Conservation (phyloP, 1,140 invertebrate genomes). For the Zaprionus vittiger region DNA sequence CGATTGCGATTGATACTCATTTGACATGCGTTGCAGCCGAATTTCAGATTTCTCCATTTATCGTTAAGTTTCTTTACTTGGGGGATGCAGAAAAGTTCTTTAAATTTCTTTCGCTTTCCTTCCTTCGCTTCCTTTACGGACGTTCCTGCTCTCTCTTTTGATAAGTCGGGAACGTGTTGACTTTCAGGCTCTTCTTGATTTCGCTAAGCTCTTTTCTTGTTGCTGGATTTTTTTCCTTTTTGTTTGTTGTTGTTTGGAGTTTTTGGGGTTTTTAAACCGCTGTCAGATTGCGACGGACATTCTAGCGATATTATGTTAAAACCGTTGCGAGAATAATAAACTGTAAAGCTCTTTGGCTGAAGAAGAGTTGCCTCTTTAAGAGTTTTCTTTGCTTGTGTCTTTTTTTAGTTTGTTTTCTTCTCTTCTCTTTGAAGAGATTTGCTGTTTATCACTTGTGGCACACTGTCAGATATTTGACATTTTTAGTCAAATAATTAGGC, state of each 20-base stretch:
- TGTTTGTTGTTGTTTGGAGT: neutral
- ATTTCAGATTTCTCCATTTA: constrained; percentile 84
- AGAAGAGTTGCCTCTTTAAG: constrained; percentile 10
- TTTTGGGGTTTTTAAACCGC: constrained; percentile 53
- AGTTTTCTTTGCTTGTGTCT: neutral
- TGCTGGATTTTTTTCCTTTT: neutral
- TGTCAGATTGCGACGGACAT: constrained; percentile 71
- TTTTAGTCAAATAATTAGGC: constrained; percentile 63
- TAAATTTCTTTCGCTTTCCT: neutral
- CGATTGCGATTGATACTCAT: constrained; percentile 80
- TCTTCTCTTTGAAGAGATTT: constrained; percentile 22
- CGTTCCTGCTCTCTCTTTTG: constrained; percentile 2
- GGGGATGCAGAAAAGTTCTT: constrained; percentile 36
- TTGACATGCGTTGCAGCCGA: constrained; percentile 74
- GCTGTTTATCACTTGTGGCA: constrained; percentile 30
- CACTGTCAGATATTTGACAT: constrained; percentile 76
- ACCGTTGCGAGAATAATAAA: constrained; percentile 24
- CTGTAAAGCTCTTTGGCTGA: constrained; percentile 40
- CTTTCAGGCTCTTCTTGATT: neutral
- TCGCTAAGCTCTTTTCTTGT: constrained; percentile 6
- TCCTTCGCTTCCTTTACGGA: neutral
- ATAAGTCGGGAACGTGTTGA: neutral
- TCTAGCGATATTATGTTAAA: constrained; percentile 36
- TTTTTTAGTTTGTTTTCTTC: constrained; percentile 5
- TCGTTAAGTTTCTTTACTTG: constrained; percentile 52